These are phyloP conservation scores for Austrofundulus limnaeus DNA, from an alignment of 2,113 vertebrate species.

Conservation along the genomic window DNA sequence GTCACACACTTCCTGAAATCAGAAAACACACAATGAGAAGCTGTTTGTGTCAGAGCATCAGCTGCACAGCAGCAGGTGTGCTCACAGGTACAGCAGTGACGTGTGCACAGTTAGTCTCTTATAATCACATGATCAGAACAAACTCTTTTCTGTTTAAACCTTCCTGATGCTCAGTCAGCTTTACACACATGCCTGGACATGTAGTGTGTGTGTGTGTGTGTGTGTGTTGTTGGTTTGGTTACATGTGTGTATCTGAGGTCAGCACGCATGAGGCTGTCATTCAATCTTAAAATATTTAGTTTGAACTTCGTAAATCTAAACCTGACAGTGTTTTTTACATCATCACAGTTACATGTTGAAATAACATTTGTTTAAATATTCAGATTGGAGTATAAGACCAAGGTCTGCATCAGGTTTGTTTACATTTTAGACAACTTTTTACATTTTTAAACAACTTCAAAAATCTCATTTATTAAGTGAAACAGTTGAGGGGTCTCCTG, in stretches of 20 bases:
- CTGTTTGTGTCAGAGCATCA: background rate
- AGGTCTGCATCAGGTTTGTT: no score
- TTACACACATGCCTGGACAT: constrained; percentile 36
- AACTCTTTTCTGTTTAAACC: constrained; percentile 24
- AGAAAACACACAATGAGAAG: background rate
- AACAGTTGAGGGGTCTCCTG: no score
- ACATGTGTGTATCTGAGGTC: constrained; percentile 13
- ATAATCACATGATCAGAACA: constrained; percentile 34
- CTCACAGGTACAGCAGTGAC: background rate
- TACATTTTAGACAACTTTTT: no score
- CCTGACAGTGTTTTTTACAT: background rate
- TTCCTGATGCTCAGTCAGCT: background rate
- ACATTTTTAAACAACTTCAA: no score
- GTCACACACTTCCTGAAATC: background rate
- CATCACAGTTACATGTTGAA: background rate
- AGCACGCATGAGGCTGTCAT: background rate
- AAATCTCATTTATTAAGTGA: no score
- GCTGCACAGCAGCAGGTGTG: constrained; percentile 8
- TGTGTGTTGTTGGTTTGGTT: background rate
- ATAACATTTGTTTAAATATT: no score
- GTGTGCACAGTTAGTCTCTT: constrained; percentile 14
- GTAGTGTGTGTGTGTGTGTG: background rate
- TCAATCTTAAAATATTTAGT: background rate
- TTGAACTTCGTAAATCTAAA: no score
- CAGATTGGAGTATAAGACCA: no score